These are phyloP conservation scores for Orchesella flavescens DNA, from an alignment of 2,888 invertebrate species.

Conservation along the genomic window DNA sequence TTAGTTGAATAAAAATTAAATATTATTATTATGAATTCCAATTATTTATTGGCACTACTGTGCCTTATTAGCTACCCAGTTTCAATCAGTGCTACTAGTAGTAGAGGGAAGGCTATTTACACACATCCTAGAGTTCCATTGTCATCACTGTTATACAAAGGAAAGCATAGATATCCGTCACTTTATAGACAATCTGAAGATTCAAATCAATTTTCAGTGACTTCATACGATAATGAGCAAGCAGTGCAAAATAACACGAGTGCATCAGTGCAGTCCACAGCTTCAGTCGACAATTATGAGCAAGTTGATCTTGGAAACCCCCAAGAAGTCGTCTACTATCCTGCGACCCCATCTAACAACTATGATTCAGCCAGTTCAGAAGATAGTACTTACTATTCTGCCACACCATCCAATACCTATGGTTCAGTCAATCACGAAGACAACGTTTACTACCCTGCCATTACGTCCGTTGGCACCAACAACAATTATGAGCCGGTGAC, in stretches of 20 bases:
- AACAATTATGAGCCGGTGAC: not conserved
- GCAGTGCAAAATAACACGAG: slow-evolving; percentile 35
- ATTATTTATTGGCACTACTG: no score
- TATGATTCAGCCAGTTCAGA: not conserved
- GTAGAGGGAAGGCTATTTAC: slow-evolving; percentile 49
- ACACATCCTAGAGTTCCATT: slow-evolving; percentile 26
- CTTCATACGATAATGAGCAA: slow-evolving; percentile 7
- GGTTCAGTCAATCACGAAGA: not conserved
- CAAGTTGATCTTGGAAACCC: not conserved
- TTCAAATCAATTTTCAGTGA: slow-evolving; percentile 1
- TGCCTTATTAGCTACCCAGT: not conserved
- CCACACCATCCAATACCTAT: slow-evolving; percentile 10
- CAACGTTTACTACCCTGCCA: no score
- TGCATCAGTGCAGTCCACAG: slow-evolving; percentile 7
- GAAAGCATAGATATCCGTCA: slow-evolving; percentile 20
- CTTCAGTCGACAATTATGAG: not conserved
- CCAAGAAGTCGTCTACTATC: not conserved
- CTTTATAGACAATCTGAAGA: slow-evolving; percentile 13
- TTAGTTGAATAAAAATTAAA: not conserved
- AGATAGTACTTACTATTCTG: not conserved
- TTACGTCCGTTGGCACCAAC: not conserved
- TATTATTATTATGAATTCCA: not conserved
- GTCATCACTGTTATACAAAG: slow-evolving; percentile 29
- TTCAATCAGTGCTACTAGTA: not conserved
- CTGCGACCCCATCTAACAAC: not conserved